A percentile compares a stretch with the other conserved stretches of the same genome.
Conservation (phyloP, 1,140 invertebrate genomes). For the Macrostomum lignano region DNA sequence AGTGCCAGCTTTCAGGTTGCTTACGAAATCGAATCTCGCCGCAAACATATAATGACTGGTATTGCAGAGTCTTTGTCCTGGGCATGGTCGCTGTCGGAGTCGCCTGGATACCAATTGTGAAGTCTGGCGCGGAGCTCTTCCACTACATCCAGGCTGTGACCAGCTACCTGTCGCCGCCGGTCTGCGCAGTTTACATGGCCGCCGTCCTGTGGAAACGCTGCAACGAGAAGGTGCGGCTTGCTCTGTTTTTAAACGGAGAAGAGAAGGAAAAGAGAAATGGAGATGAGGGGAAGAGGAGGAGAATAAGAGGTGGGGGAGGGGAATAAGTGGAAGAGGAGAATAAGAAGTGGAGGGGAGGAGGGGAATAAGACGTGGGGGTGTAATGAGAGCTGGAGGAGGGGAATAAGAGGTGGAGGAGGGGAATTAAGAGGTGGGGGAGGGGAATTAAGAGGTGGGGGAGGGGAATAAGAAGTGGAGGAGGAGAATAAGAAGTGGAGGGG, state of each 20-base stretch:
- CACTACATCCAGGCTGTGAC: conserved; percentile 33
- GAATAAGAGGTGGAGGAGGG: too few relatives aligned
- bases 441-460: too few relatives aligned
- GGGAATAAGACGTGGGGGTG: too few relatives aligned
- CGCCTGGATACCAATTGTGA: conserved; percentile 33
- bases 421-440: too few relatives aligned
- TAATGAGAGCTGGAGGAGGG: too few relatives aligned
- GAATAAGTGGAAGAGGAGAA: too few relatives aligned
- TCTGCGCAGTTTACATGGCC: conserved; percentile 31
- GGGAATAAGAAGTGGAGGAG: too few relatives aligned
- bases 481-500: too few relatives aligned
- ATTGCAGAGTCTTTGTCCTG: conserved; percentile 27
- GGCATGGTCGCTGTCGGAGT: conserved; percentile 30
- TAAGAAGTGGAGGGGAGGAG: too few relatives aligned
- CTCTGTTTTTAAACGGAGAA: conserved; percentile 3
- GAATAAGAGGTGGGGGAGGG: too few relatives aligned
- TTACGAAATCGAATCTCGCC: background rate
- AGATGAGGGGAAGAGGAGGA: too few relatives aligned
- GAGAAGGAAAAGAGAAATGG: too few relatives aligned
- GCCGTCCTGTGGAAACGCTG: conserved; percentile 30
- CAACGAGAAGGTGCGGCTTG: conserved; percentile 29
- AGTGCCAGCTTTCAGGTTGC: background rate
- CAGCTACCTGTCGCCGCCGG: conserved; percentile 32
- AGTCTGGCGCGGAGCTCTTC: conserved; percentile 30
- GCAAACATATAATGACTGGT: background rate